Percentiles rank a stretch among this genome's conserved stretches.
These are phyloP conservation scores for Loris lydekkerianus DNA, from an alignment of 2,797 vertebrate genomes.

Conservation along the genomic window DNA sequence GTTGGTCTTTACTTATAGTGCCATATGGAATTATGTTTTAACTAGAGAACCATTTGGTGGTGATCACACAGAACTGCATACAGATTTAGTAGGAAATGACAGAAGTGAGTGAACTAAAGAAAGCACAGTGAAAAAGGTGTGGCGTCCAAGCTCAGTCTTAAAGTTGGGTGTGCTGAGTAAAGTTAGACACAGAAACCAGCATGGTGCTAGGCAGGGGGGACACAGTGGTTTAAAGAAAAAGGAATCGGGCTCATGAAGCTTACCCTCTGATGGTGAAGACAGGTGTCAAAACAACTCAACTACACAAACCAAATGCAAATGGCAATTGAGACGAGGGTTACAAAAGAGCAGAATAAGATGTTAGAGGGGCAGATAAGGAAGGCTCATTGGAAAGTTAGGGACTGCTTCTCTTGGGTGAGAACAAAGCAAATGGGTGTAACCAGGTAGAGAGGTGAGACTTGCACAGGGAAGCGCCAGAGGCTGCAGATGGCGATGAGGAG, in stretches of 20 bases:
- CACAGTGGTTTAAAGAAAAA: not conserved
- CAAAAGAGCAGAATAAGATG: not conserved
- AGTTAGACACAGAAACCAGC: not conserved
- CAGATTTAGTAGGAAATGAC: not conserved
- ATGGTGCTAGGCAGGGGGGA: not conserved
- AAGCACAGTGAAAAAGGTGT: not conserved
- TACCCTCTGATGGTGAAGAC: not conserved
- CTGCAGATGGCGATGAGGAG: not conserved
- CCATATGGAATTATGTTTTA: not conserved
- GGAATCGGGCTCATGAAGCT: not conserved
- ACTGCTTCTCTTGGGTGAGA: not conserved
- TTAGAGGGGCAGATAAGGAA: not conserved
- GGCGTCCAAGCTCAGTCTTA: not conserved
- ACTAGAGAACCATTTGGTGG: not conserved
- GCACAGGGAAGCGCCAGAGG: not conserved
- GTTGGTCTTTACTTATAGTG: not conserved
- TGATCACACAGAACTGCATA: not conserved
- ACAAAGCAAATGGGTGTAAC: not conserved
- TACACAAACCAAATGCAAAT: not conserved
- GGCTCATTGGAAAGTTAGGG: no score
- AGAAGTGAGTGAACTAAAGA: not conserved
- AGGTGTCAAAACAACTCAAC: not conserved
- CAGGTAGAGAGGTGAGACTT: not conserved
- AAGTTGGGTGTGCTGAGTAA: not conserved
- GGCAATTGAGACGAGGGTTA: not conserved